A percentile compares a stretch with the other conserved stretches of the same genome.
phyloP scores from a whole-genome alignment of 2,888 invertebrate genomes.

The Baronia brevicornis region DNA sequence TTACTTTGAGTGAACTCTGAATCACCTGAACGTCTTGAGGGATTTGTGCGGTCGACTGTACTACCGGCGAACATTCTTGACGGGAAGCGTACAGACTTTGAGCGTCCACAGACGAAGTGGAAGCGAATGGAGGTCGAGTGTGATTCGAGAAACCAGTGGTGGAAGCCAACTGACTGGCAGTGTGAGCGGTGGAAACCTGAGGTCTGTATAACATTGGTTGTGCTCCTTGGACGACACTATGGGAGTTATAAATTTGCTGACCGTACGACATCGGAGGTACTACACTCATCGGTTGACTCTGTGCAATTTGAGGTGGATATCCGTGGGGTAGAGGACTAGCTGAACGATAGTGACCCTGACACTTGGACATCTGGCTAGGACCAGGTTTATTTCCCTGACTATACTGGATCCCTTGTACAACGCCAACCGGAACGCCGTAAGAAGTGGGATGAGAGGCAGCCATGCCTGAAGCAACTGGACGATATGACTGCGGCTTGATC shows the following conservation, averaged over 20 bases:
- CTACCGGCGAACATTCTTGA: slow-evolving; percentile 41
- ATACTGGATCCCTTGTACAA: slow-evolving; percentile 54
- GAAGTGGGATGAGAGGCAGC: slow-evolving; percentile 50
- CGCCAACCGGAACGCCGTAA: slow-evolving; percentile 50
- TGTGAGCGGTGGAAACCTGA: slow-evolving; percentile 36
- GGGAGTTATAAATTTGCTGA: slow-evolving; percentile 34
- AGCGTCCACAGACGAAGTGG: slow-evolving; percentile 34
- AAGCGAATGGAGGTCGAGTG: slow-evolving; percentile 32
- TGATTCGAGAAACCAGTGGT: slow-evolving; percentile 26
- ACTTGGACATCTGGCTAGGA: slow-evolving; percentile 32
- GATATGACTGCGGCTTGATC: slow-evolving; percentile 37
- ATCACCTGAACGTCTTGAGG: slow-evolving; percentile 23
- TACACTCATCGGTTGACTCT: slow-evolving; percentile 33
- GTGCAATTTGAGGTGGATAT: slow-evolving; percentile 3
- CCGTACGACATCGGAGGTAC: slow-evolving; percentile 33
- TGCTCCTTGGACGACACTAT: slow-evolving; percentile 36
- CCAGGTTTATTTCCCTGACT: slow-evolving; percentile 29
- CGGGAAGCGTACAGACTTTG: slow-evolving; percentile 37
- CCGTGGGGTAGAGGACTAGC: slow-evolving; percentile 32
- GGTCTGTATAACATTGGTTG: slow-evolving; percentile 50
- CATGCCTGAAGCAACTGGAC: slow-evolving; percentile 36
- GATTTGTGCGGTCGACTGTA: slow-evolving; percentile 17
- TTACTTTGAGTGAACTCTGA: slow-evolving; percentile 2
- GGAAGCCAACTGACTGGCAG: slow-evolving; percentile 31
- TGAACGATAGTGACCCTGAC: slow-evolving; percentile 32